Evolutionary conservation across 2,113 vertebrate species (phyloP), one percentile per base, ranked within the genome.

Genomic region (Archilochus colubris): DNA sequence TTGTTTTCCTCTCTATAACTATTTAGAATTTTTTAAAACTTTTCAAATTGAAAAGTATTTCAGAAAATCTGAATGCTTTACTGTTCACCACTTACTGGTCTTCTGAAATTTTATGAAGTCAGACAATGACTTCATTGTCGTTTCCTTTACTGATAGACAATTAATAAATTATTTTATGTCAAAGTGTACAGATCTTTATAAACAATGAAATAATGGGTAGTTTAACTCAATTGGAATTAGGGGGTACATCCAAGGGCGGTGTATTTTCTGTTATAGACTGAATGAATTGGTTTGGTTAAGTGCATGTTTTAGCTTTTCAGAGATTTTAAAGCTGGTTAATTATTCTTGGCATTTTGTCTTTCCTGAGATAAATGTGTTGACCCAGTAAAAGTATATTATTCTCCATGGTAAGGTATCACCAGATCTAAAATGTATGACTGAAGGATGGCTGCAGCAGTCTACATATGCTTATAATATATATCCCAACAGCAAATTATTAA

Each of bases 241-340:
- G 73, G n/a, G 27, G 14, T 69, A 46, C 68, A 43, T 33, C 30
- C 12, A 58, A 75, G 43, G 20, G 67, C 62, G 16, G 27, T 16
- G 7, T 82, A 33, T 82, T 79, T 63, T 85, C 25, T 82, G 43
- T 31, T 67, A 23, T 24, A 89, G 72, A 94, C 55, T 76, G 3
- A 38, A 78, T 68, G 19, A 81, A 63, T 70, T 59, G 43, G 25
- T 82, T 86, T 63, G 66, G 33, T 61, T 91, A 78, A 88, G 30
- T 85, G 53, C 51, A 87, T 94, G 67, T 44, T 86, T 90, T 55
- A 89, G 70, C 68, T 83, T 87, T 94, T 88, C 69, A 54, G 69
- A 64, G 48, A 28, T 54, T 67, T 30, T 18, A 83, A 10, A n/a
- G 63, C 28, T 74, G 72, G 50, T 44, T 91, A 86, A 88, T 89